A percentile compares a stretch with the other conserved stretches of the same genome.
Evolutionary conservation across 2,888 invertebrate genomes (phyloP).

Genomic region (Trissoscelio sp.): DNA sequence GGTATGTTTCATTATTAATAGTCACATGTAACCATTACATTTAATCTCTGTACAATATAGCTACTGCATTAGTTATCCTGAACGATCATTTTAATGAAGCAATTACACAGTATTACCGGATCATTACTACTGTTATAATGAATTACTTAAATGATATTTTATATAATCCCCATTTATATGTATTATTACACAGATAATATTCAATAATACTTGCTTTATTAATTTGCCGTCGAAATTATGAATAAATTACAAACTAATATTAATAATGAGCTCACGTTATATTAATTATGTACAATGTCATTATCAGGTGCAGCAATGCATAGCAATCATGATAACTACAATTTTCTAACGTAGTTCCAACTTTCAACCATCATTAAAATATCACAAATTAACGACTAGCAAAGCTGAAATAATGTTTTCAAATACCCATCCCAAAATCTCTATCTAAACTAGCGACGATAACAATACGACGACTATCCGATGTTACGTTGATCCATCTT

Average conservation of each 20-base stretch:
- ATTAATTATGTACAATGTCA: slow-evolving; percentile 31
- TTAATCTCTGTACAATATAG: slow-evolving; percentile 21
- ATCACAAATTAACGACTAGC: slow-evolving; percentile 1
- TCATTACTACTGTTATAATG: slow-evolving; percentile 50
- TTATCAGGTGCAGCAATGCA: slow-evolving; percentile 15
- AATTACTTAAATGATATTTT: slow-evolving; percentile 52
- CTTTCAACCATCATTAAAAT: slow-evolving; percentile 16
- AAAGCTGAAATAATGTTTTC: slow-evolving; percentile 2
- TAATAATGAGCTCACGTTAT: slow-evolving; percentile 22
- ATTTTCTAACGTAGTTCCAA: not conserved
- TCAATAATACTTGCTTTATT: slow-evolving; percentile 36
- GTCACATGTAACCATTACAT: slow-evolving; percentile 39
- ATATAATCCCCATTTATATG: slow-evolving; percentile 45
- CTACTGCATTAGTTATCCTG: slow-evolving; percentile 41
- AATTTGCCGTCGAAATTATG: slow-evolving; percentile 33
- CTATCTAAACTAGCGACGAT: slow-evolving; percentile 10
- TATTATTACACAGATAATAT: slow-evolving; percentile 40
- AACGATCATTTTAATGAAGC: slow-evolving; percentile 55
- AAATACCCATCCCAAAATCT: slow-evolving; percentile 1
- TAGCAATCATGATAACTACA: not conserved
- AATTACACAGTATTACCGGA: slow-evolving; percentile 39
- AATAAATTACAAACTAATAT: slow-evolving; percentile 42
- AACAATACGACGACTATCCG: slow-evolving; percentile 42
- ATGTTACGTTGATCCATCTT: slow-evolving; percentile 49
- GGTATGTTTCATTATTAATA: slow-evolving; percentile 25